Conservation (phyloP, 2,797 vertebrate genomes). For the Sebastes flavidus region DNA sequence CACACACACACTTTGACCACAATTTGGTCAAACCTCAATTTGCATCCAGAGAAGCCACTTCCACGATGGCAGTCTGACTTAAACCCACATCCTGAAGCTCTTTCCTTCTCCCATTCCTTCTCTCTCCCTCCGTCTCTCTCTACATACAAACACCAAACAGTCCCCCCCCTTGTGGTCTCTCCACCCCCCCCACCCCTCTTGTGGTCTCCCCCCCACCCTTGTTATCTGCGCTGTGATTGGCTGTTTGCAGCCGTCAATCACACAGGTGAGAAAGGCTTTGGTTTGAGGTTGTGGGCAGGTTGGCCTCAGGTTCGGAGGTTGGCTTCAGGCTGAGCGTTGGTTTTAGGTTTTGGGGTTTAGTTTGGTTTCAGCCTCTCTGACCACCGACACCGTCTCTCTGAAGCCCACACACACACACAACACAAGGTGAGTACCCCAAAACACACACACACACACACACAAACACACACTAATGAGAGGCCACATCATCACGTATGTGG, state of each 20-base stretch:
- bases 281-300: conserved; percentile 62
- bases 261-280: conserved; percentile 39
- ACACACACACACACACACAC: conserved; percentile 13
- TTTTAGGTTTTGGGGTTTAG: conserved; percentile 74
- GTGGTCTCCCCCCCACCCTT: too few relatives aligned
- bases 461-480: not conserved
- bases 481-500: not conserved
- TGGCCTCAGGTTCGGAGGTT: conserved; percentile 17
- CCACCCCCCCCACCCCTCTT: accelerated
- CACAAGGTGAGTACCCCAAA: conserved; percentile 63
- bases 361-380: conserved; percentile 65
- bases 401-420: conserved; percentile 28
- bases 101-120: conserved; percentile 42
- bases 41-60: conserved; percentile 74
- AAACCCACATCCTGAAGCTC: conserved; percentile 72
- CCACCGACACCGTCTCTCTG: conserved; percentile 50
- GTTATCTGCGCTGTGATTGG: conserved; percentile 44
- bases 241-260: conserved; percentile 27
- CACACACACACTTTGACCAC: conserved; percentile 38
- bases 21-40: conserved; percentile 66
- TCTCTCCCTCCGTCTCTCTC: conserved; percentile 30
- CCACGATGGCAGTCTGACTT: conserved; percentile 40
- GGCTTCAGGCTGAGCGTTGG: conserved; percentile 7
- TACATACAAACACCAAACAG: conserved; percentile 5
- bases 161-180: not conserved